Evolutionary conservation across 1,140 invertebrate species (phyloP).

Genomic region (Carcinoscorpius rotundicauda): DNA sequence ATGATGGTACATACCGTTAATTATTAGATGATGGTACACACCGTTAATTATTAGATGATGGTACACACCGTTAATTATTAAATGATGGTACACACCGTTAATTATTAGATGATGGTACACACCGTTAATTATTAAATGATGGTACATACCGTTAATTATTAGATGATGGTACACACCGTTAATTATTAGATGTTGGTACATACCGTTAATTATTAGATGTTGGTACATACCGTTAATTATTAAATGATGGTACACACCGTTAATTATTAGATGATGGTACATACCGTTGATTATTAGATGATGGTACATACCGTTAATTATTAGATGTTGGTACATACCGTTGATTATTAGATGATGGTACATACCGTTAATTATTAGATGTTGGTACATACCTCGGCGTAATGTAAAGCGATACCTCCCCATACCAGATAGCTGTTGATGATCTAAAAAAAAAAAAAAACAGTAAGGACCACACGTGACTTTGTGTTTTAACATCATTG

Average conservation of each 20-base stretch:
- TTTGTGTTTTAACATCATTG: neutral
- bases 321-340: constrained; percentile 20
- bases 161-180: no score
- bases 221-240: constrained; percentile 25
- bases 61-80: no score
- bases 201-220: constrained; percentile 20
- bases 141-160: constrained; percentile 26
- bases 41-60: constrained; percentile 10
- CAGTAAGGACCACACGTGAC: neutral
- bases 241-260: no score
- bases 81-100: no score
- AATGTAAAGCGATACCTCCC: constrained; percentile 48
- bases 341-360: no score
- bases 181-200: neutral
- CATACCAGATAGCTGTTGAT: constrained; percentile 47
- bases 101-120: constrained; percentile 1
- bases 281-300: no score
- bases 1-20: constrained; percentile 21
- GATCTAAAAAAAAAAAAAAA: constrained; percentile 29
- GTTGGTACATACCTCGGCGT: constrained; percentile 35
- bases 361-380: constrained; percentile 21
- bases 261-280: neutral
- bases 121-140: constrained; percentile 16
- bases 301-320: no score
- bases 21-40: constrained; percentile 9